phyloP scores from a whole-genome alignment of 2,797 vertebrate species.

The Premnoplex brunnescens region DNA sequence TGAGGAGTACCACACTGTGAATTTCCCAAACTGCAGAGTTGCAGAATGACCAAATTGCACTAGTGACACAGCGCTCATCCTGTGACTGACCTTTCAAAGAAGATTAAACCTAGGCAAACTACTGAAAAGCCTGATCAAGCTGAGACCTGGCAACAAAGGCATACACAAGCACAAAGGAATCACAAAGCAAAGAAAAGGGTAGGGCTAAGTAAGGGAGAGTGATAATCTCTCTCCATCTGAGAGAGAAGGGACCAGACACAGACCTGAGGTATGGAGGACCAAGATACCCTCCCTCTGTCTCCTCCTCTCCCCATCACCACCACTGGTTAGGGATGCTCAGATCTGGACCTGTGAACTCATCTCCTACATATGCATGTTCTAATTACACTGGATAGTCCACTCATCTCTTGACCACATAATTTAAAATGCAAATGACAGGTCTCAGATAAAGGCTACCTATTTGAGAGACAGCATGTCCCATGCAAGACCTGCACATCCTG shows the following conservation, averaged over 20 bases:
- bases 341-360: neutral
- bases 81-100: conserved; percentile 5
- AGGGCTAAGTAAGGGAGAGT: neutral
- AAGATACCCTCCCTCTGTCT: neutral
- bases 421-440: conserved; percentile 26
- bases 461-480: neutral
- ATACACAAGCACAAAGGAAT: conserved; percentile 24
- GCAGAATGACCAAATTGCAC: neutral
- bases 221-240: neutral
- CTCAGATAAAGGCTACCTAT: conserved; percentile 24
- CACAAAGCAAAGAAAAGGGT: neutral
- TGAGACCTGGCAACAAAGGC: conserved; percentile 6
- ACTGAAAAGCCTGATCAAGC: conserved; percentile 22
- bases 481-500: conserved; percentile 3
- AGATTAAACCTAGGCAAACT: conserved; percentile 33
- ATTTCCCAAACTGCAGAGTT: neutral
- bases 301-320: neutral
- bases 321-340: neutral
- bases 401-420: conserved; percentile 1
- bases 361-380: neutral
- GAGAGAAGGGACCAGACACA: neutral
- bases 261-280: neutral
- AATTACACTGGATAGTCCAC: conserved; percentile 4
- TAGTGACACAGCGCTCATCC: neutral
- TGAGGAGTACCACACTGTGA: neutral